phyloP scores from a whole-genome alignment of 2,888 invertebrate genomes.

The Caenorhabditis macrosperma region DNA sequence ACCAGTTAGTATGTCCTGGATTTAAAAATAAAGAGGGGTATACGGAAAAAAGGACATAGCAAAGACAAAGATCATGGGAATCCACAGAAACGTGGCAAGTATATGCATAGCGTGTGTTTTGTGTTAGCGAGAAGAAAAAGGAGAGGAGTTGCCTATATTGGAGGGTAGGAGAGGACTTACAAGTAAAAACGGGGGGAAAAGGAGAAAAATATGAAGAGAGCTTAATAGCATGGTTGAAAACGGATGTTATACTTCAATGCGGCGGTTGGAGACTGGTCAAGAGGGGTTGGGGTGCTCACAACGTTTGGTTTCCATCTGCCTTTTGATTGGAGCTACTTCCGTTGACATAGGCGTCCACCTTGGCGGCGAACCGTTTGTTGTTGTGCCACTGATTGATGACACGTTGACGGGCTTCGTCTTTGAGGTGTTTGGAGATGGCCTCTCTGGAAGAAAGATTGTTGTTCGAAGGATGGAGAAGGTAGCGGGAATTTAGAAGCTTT shows the following conservation, averaged over 20 bases:
- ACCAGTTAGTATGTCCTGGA: slow-evolving; percentile 48
- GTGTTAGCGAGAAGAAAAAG: not conserved
- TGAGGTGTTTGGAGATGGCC: slow-evolving; percentile 65
- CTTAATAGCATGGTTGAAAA: not conserved
- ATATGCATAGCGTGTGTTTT: slow-evolving; percentile 37
- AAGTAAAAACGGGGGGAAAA: not conserved
- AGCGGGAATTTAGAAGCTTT: no score
- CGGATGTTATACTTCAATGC: not conserved
- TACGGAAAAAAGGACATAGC: slow-evolving; percentile 13
- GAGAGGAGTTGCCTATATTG: not conserved
- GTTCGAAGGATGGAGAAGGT: no score
- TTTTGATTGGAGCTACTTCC: slow-evolving; percentile 11
- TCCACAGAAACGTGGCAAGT: slow-evolving; percentile 56
- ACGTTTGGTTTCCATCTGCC: slow-evolving; percentile 37
- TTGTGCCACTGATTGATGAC: slow-evolving; percentile 70
- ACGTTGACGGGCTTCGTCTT: slow-evolving; percentile 66
- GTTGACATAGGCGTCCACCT: slow-evolving; percentile 51
- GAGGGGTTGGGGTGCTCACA: not conserved
- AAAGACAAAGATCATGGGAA: slow-evolving; percentile 49
- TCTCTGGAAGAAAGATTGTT: slow-evolving; percentile 60
- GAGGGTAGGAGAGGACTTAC: not conserved
- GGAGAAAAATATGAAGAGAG: not conserved
- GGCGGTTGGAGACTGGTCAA: not conserved
- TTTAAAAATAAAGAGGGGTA: not conserved
- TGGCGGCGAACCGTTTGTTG: slow-evolving; percentile 62